phyloP scores from a whole-genome alignment of 2,113 vertebrate genomes.

The Gorsachius goisagi region DNA sequence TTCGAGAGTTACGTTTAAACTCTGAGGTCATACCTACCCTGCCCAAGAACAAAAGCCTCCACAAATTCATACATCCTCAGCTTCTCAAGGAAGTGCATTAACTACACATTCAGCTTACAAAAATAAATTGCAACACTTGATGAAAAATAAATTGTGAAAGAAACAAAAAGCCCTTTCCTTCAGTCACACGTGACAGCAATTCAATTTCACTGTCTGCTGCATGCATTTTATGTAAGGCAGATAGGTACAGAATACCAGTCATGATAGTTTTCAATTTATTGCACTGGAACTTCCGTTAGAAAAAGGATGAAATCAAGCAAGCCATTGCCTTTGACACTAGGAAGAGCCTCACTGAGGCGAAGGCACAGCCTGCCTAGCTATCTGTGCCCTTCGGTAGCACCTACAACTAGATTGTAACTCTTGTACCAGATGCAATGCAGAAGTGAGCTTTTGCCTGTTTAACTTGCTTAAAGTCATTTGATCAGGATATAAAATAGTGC shows the following conservation, averaged over 20 bases:
- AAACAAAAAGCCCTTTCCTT: constrained; percentile 7
- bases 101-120: not conserved
- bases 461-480: not conserved
- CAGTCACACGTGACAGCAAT: not conserved
- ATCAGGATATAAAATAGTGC: not conserved
- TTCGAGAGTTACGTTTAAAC: not conserved
- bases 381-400: rapidly evolving
- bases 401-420: not conserved
- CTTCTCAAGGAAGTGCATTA: not conserved
- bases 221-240: not conserved
- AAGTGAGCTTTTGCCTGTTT: not conserved
- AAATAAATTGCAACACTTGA: not conserved
- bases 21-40: not conserved
- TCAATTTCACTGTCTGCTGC: constrained; percentile 10
- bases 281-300: not conserved
- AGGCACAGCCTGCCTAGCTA: not conserved
- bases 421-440: not conserved
- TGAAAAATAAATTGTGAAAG: not conserved
- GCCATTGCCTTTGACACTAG: not conserved
- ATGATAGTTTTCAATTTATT: not conserved
- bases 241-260: not conserved
- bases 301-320: not conserved
- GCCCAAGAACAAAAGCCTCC: not conserved
- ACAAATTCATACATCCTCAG: not conserved
- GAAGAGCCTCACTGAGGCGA: not conserved